Evolutionary conservation across 2,888 invertebrate species (phyloP), one percentile per base, ranked within the genome.

Genomic region (Spodoptera littoralis): DNA sequence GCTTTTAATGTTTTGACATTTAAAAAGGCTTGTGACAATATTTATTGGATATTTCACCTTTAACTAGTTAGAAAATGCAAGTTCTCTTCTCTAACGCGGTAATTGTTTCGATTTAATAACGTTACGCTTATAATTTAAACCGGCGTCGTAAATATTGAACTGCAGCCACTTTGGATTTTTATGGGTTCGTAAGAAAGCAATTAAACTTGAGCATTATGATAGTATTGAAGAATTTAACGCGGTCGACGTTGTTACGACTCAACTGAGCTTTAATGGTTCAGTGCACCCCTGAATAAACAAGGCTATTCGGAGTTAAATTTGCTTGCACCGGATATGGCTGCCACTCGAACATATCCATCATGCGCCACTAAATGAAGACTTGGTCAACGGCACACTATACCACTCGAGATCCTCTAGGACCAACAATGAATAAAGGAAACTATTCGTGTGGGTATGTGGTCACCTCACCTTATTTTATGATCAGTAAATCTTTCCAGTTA

Each of bases 201-300:
- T 93, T 91, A 93, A 92, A 91, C 80, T 85, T 86, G 87, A 90
- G 89, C 90, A 92, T 92, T 94, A 92, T 93, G 90, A 93, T 92
- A 87, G 93, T 90, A 93, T 93, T 90, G 90, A 88, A 91, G 90
- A 92, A 92, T 92, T 92, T 90, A 92, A 93, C 91, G 91, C 89
- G 90, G 90, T 90, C 88, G 89, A 86, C 84, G 89, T 86, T 85
- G 92, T 92, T 89, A 91, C 90, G 91, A 89, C 88, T 89, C 73
- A 79, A 84, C 87, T 86, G 85, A 81, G 87, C 89, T 91, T 92
- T 91, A 93, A 92, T 93, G 90, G 93, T 93, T 93, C 94, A 93
- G 78, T 93, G 94, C 93, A 91, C 94, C 92, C 92, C 92, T 92
- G 91, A 91, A 92, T 93, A 93, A 94, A 94, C 93, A 94, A 85